Evolutionary conservation across 1,140 invertebrate species (phyloP), one percentile per base, ranked within the genome.

Genomic region (Tetraneura akinire): DNA sequence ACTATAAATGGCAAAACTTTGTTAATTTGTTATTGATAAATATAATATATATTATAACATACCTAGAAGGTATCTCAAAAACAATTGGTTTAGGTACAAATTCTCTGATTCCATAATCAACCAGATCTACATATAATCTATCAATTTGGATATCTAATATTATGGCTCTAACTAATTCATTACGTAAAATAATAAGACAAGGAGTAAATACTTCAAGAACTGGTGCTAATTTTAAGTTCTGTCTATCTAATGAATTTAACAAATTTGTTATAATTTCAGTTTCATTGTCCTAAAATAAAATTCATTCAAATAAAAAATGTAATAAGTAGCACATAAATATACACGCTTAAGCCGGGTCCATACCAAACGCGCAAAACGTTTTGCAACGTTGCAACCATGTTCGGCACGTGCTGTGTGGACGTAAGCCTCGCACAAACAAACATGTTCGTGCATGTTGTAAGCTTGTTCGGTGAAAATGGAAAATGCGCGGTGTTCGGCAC

Each of bases 1-100:
- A 42, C 74, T 74, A 47, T 42, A 76, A 18, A 11, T 3, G 8
- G 37, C 18, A 60, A 62, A 45, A n/a, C n/a, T n/a, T 18, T 26
- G 10, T 47, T 37, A 4, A 37, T 4, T 37, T 60, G 21, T 21
- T 62, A 71, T 29, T 18, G 26, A 29, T 18, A 66, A 66, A 42
- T n/a, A 42, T n/a, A 42, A 51, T 29, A 49, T 3, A 49, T 49
- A 18, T 60, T 26, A 51, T 11, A 71, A 51, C 47, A 29, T n/a
- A 78, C 74, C 62, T 60, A 0, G 55, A 5, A 29, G 74, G 74
- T 18, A 78, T 78, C 45, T 78, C 21, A 78, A 78, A 78, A 47
- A 62, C 74, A 45, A 21, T 3, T 26, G 74, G 47, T 5, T 55
- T 57, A 49, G 53, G 55, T 14, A 78, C 9, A 26, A 26, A 26